phyloP scores from a whole-genome alignment of 2,888 invertebrate genomes.

The Pollenia labialis region DNA sequence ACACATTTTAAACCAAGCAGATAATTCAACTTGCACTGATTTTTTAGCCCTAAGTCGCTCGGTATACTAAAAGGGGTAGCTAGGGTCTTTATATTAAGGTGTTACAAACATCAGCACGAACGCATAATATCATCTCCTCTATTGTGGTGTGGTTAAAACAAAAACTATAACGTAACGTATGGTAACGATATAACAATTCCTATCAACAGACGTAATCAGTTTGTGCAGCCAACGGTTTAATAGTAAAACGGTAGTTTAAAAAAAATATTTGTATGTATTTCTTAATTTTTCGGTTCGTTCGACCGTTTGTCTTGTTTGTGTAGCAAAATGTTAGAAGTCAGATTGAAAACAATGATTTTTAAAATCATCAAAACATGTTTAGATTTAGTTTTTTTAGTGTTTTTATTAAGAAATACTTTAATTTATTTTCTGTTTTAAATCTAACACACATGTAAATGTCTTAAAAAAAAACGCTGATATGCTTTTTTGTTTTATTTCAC shows the following conservation, averaged over 20 bases:
- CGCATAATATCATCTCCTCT: too few species aligned
- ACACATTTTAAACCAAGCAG: too few species aligned
- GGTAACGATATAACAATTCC: constrained; percentile 46
- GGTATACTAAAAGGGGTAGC: too few species aligned
- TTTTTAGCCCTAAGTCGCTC: too few species aligned
- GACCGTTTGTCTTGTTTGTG: neutral
- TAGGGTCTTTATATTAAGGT: too few species aligned
- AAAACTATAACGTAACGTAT: constrained; percentile 57
- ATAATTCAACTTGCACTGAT: too few species aligned
- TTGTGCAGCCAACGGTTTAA: constrained; percentile 57
- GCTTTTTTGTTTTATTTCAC: constrained; percentile 27
- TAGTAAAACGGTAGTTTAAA: too few species aligned
- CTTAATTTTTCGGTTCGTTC: neutral
- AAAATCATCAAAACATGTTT: constrained; percentile 38
- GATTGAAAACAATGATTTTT: constrained; percentile 40
- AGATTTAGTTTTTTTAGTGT: neutral
- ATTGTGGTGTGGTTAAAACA: too few species aligned
- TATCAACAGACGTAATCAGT: constrained; percentile 44
- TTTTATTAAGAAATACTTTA: neutral
- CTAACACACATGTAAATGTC: constrained; percentile 12
- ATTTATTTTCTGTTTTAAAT: constrained; percentile 1
- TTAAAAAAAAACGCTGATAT: constrained; percentile 46
- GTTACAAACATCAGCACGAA: too few species aligned
- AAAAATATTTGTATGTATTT: constrained; percentile 11
- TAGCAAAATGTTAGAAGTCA: constrained; percentile 38